Evolutionary conservation across 2,888 invertebrate genomes (phyloP).

Genomic region (Xylophagus ater): DNA sequence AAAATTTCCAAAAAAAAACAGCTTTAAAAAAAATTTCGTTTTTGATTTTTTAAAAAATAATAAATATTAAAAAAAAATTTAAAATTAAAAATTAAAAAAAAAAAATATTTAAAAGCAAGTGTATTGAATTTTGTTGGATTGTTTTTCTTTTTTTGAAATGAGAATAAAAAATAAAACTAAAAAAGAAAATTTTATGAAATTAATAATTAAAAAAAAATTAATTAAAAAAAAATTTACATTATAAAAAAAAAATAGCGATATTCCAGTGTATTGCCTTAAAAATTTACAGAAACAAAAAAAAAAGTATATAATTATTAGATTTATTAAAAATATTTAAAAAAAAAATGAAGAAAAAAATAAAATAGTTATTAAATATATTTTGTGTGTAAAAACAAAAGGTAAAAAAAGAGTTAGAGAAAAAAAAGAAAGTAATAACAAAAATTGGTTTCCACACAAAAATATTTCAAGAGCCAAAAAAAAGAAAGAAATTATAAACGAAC

Average conservation of each 20-base stretch:
- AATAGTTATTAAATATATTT: too few relatives aligned
- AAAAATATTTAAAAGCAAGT: conserved; percentile 14
- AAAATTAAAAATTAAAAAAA: conserved; percentile 8
- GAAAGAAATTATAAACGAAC: too few relatives aligned
- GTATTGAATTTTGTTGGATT: conserved; percentile 12
- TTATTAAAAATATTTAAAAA: too few relatives aligned
- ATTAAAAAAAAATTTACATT: conserved; percentile 17
- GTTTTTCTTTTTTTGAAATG: conserved; percentile 9
- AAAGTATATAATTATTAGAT: too few relatives aligned
- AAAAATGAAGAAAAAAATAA: too few relatives aligned
- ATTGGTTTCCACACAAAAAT: too few relatives aligned
- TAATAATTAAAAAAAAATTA: conserved; percentile 3
- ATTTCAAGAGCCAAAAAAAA: too few relatives aligned
- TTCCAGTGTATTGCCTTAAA: conserved; percentile 23
- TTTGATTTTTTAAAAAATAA: background rate
- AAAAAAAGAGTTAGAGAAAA: too few relatives aligned
- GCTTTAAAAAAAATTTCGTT: background rate
- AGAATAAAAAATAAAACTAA: conserved; percentile 8
- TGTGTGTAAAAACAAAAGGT: too few relatives aligned
- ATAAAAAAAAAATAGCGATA: conserved; percentile 20
- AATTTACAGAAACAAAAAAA: too few relatives aligned
- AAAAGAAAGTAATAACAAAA: too few relatives aligned
- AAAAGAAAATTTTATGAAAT: conserved; percentile 7
- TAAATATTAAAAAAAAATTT: conserved; percentile 1
- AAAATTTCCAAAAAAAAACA: background rate